A percentile compares a stretch with the other conserved stretches of the same genome.
These are phyloP conservation scores for Callosobruchus maculatus DNA, from an alignment of 2,888 invertebrate species.

Conservation along the genomic window DNA sequence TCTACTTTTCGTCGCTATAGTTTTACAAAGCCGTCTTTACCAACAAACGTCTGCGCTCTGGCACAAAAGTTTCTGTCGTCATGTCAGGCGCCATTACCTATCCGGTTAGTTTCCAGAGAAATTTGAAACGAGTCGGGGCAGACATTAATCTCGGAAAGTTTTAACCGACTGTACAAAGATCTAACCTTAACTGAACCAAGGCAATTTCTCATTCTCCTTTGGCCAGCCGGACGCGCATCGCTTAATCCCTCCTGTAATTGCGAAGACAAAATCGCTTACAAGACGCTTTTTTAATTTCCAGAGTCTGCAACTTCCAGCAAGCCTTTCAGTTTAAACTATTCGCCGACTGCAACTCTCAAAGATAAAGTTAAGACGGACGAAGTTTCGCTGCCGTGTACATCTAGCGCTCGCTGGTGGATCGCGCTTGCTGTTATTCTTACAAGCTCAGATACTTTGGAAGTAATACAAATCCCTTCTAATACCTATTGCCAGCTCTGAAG, in stretches of 20 bases:
- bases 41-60: neutral
- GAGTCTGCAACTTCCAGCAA: neutral
- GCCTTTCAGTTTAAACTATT: neutral
- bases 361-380: neutral
- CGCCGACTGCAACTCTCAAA: neutral
- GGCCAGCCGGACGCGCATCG: neutral
- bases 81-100: neutral
- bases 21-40: too few relatives aligned
- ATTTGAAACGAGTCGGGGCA: neutral
- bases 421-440: neutral
- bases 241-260: neutral
- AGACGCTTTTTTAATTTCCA: neutral
- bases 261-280: neutral
- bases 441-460: neutral
- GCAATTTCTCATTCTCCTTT: neutral
- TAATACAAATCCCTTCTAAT: neutral
- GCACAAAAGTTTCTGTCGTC: neutral
- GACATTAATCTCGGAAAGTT: neutral
- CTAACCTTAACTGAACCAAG: neutral
- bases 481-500: neutral
- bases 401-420: neutral
- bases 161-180: neutral
- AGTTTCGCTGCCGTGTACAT: neutral
- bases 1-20: too few relatives aligned
- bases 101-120: neutral